Evolutionary conservation across 2,113 vertebrate genomes (phyloP), one percentile per base, ranked within the genome.

Genomic region (Triplophysa siluroides): DNA sequence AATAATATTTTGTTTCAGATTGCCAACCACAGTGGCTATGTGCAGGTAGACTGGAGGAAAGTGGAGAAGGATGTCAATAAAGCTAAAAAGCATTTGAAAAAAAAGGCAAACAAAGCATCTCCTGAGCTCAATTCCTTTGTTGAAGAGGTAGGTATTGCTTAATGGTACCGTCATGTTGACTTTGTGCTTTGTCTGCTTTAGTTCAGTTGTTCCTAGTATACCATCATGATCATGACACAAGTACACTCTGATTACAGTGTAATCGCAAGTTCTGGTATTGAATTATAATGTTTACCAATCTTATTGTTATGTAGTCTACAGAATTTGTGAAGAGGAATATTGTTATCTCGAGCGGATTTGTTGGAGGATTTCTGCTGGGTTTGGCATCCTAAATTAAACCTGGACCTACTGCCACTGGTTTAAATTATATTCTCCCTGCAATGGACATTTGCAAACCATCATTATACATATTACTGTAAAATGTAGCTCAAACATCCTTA

Each of bases 21-120:
- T 79, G 97, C 98, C 68, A 98, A 97, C 91, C 96, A 99, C 76
- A 97, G 93, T 73, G 98, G 98, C 54, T 99, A 98, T 69, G 95
- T 99, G 84, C 95, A 98, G 83, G 93, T 98, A 47, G 98, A 98
- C 88, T 98, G 97, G 97, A 98, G 97, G 88, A 95, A 96, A 90
- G 97, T 99, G 83, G 97, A 98, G 91, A 98, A 97, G 90, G 98
- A 98, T 88, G 96, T 99, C 80, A 97, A 98, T 90, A 98, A 97
- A 91, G 98, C 98, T 2, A 98, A 98, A 91, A 95, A 94, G 85
- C 96, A 98, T 81, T 89, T 99, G 74, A 97, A 96, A 89, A 98
- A 97, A 80, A 93, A 94, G 81, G 96, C 96, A 19, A 92, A 97
- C 81, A 95, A 95, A 83, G 95, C 96, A 84, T 94, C 91, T 23